A percentile compares a stretch with the other conserved stretches of the same genome.
Conservation (phyloP, 2,797 vertebrate genomes). For the Acipenser ruthenus region DNA sequence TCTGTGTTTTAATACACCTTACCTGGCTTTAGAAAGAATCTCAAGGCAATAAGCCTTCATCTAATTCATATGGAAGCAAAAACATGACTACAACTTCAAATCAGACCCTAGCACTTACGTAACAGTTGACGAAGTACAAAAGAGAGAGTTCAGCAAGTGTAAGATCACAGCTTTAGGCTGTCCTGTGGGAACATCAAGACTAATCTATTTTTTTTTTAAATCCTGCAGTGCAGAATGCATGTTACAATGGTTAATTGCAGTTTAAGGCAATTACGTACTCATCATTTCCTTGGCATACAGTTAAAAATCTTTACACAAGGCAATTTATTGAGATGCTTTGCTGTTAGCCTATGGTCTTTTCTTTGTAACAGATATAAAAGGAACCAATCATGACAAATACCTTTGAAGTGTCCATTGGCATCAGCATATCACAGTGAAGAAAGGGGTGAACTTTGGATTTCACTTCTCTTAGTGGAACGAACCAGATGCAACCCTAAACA, state of each 20-base stretch:
- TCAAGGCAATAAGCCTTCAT: no score
- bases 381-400: background rate
- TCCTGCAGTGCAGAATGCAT: constrained; percentile 33
- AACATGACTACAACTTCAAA: background rate
- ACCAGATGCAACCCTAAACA: background rate
- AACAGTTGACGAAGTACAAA: background rate
- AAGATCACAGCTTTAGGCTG: background rate
- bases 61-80: no score
- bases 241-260: constrained; percentile 46
- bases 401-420: background rate
- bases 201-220: background rate
- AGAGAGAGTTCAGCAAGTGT: background rate
- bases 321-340: constrained; percentile 35
- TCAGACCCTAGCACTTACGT: background rate
- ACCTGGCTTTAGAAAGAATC: no score
- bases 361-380: background rate
- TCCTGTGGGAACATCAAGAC: background rate
- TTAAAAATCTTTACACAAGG: constrained; percentile 38
- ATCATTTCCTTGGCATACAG: constrained; percentile 31
- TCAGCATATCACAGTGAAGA: background rate
- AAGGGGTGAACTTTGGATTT: background rate
- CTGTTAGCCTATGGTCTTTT: constrained; percentile 3
- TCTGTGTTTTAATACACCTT: no score
- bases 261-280: constrained; percentile 43
- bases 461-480: background rate